Evolutionary conservation across 2,888 invertebrate genomes (phyloP).

Genomic region (Drosophila rubida): DNA sequence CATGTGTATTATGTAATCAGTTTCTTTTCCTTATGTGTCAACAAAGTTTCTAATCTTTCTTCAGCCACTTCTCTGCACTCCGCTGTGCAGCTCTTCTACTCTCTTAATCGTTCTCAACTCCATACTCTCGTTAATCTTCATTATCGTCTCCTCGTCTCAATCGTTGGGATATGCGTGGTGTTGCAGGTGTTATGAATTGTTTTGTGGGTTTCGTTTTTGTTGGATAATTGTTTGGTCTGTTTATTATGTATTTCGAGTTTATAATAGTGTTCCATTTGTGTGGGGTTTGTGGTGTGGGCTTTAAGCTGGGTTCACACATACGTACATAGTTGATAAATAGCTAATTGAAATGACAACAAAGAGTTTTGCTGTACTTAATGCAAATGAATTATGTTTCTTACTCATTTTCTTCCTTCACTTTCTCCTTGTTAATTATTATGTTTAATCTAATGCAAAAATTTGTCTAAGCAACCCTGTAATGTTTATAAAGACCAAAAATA

Average conservation of each 20-base stretch:
- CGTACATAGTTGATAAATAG: slow-evolving; percentile 5
- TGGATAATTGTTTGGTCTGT: slow-evolving; percentile 42
- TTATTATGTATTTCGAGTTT: not conserved
- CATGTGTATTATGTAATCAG: slow-evolving; percentile 45
- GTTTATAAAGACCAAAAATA: slow-evolving; percentile 62
- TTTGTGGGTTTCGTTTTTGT: slow-evolving; percentile 52
- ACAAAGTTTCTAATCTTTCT: slow-evolving; percentile 17
- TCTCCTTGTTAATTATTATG: not conserved
- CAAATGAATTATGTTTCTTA: slow-evolving; percentile 14
- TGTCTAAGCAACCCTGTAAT: slow-evolving; percentile 82
- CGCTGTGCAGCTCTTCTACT: not conserved
- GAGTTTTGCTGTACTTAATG: slow-evolving; percentile 44
- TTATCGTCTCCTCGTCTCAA: slow-evolving; percentile 38
- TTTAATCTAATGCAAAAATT: slow-evolving; percentile 72
- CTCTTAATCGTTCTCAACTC: slow-evolving; percentile 5
- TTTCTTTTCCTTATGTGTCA: slow-evolving; percentile 35
- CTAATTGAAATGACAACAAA: slow-evolving; percentile 56
- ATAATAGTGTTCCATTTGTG: not conserved
- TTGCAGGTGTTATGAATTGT: slow-evolving; percentile 63
- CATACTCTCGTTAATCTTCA: not conserved
- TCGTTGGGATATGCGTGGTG: slow-evolving; percentile 82
- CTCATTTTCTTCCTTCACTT: not conserved
- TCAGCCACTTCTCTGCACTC: not conserved
- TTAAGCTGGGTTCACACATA: slow-evolving; percentile 28
- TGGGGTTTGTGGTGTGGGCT: slow-evolving; percentile 4